Percentiles rank a stretch among this genome's conserved stretches.
phyloP scores from a whole-genome alignment of 2,113 vertebrate species.

The Gymnarchus niloticus region DNA sequence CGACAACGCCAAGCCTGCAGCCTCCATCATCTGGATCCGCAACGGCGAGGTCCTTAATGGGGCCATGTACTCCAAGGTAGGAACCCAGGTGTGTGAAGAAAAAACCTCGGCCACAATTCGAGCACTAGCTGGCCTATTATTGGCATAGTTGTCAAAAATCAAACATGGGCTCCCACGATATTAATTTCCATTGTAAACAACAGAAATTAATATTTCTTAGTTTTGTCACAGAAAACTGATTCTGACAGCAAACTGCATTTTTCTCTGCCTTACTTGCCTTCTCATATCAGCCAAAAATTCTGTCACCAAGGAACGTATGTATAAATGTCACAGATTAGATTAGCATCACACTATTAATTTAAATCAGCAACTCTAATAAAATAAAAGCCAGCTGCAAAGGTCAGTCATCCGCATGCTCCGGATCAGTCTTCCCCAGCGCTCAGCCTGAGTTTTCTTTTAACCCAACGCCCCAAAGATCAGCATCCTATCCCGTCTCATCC shows the following conservation, averaged over 20 bases:
- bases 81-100: conserved; percentile 20
- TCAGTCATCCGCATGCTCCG: conserved; percentile 35
- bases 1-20: conserved; percentile 91
- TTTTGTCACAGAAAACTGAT: neutral
- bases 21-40: conserved; percentile 91
- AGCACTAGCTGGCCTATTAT: neutral
- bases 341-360: neutral
- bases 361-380: conserved; percentile 24
- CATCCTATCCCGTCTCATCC: conserved; percentile 39
- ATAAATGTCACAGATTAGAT: conserved; percentile 7
- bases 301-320: neutral
- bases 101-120: neutral
- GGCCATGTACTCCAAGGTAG: conserved; percentile 95
- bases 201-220: neutral
- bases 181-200: neutral
- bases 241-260: neutral
- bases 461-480: conserved; percentile 42
- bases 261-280: neutral
- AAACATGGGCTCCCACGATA: neutral
- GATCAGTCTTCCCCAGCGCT: conserved; percentile 35
- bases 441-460: conserved; percentile 43
- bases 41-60: conserved; percentile 88
- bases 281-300: neutral
- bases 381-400: neutral
- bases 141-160: neutral